These are phyloP conservation scores for Vidua macroura DNA, from an alignment of 2,113 vertebrate genomes.

Conservation along the genomic window DNA sequence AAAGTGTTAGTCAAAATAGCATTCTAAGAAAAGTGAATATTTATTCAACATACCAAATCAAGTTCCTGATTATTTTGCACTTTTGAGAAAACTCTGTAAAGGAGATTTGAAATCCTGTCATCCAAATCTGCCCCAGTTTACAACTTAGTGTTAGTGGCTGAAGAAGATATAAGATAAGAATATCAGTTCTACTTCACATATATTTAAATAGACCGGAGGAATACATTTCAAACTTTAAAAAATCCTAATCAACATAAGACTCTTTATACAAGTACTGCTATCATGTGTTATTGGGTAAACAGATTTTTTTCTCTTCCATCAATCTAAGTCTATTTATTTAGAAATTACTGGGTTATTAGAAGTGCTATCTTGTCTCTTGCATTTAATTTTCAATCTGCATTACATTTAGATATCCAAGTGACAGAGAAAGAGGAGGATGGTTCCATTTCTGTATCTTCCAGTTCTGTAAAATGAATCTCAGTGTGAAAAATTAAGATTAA, in stretches of 20 bases:
- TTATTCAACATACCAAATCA: slow-evolving; percentile 7
- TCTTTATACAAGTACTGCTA: slow-evolving; percentile 51
- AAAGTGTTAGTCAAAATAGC: background rate
- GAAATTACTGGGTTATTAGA: slow-evolving; percentile 75
- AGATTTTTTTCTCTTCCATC: slow-evolving; percentile 58
- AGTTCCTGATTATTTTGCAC: background rate
- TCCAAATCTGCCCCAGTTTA: background rate
- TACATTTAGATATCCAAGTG: slow-evolving; percentile 72
- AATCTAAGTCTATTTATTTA: slow-evolving; percentile 76
- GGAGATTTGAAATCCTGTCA: background rate
- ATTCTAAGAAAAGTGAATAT: slow-evolving; percentile 38
- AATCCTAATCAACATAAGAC: slow-evolving; percentile 50
- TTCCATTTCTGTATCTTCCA: slow-evolving; percentile 69
- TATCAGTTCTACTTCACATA: slow-evolving; percentile 4
- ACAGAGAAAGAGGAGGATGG: slow-evolving; percentile 49
- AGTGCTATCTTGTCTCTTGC: slow-evolving; percentile 66
- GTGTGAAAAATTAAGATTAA: slow-evolving; percentile 83
- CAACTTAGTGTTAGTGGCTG: background rate
- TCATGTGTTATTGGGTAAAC: slow-evolving; percentile 35
- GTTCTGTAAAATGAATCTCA: slow-evolving; percentile 69
- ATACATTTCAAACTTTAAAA: slow-evolving; percentile 49
- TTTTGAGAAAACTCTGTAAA: background rate
- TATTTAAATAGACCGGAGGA: slow-evolving; percentile 33
- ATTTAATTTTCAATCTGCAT: slow-evolving; percentile 75
- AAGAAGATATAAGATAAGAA: background rate